These are phyloP conservation scores for Aspidoscelis tigris DNA, from an alignment of 2,113 vertebrate genomes.

Conservation along the genomic window DNA sequence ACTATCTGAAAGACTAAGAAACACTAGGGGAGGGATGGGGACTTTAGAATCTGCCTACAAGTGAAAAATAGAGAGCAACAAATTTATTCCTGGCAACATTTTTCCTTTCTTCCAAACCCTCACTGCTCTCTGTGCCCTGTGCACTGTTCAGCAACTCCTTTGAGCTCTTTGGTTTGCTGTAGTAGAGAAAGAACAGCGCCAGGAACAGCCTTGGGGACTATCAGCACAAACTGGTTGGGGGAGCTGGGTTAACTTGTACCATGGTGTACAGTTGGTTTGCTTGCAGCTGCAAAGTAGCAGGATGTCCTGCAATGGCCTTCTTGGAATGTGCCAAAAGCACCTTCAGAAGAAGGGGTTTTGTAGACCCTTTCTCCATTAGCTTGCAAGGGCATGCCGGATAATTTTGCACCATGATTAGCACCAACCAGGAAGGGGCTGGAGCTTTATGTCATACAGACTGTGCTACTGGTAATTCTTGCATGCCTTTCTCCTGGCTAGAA, in stretches of 20 bases:
- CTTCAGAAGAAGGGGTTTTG: background rate
- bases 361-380: background rate
- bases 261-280: background rate
- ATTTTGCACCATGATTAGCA: background rate
- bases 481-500: background rate
- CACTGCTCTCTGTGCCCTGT: too few species aligned
- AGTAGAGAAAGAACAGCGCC: background rate
- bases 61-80: too few species aligned
- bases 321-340: background rate
- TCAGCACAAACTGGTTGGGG: background rate
- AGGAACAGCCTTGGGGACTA: too few species aligned
- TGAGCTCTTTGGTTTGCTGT: background rate
- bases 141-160: background rate
- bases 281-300: too few species aligned
- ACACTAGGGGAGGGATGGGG: too few species aligned
- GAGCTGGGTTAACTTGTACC: background rate
- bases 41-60: too few species aligned
- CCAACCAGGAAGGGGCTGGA: too few species aligned
- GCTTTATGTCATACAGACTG: background rate
- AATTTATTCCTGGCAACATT: too few species aligned
- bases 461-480: background rate
- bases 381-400: background rate
- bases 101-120: too few species aligned
- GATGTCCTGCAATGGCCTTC: accelerated
- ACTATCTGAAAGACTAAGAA: too few species aligned